phyloP scores from a whole-genome alignment of 2,113 vertebrate genomes.

The Mungos mungo region DNA sequence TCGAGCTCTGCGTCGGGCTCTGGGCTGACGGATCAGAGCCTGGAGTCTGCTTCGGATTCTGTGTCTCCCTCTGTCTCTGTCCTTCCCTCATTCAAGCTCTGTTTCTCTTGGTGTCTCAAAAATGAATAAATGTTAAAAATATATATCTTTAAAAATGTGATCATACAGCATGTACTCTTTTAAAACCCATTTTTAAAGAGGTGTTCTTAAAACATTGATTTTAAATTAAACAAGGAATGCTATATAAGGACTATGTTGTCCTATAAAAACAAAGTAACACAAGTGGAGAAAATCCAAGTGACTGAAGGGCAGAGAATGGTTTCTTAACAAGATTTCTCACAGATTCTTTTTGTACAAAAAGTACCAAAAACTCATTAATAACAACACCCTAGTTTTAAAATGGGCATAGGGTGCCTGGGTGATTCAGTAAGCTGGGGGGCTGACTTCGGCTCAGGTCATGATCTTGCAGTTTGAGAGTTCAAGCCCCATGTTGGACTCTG shows the following conservation, averaged over 20 bases:
- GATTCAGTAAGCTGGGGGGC: too few species aligned
- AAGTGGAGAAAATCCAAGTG: background rate
- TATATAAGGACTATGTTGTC: background rate
- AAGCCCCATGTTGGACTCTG: too few species aligned
- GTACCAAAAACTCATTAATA: background rate
- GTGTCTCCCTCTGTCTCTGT: too few species aligned
- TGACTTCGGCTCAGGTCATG: too few species aligned
- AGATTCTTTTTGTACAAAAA: background rate
- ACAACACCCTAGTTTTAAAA: background rate
- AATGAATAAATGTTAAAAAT: too few species aligned
- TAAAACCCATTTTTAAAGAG: background rate
- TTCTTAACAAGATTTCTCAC: background rate
- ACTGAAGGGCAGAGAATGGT: background rate
- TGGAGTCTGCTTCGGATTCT: too few species aligned
- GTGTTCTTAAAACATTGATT: background rate
- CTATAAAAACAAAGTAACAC: background rate
- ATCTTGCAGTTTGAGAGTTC: too few species aligned
- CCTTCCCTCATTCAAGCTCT: too few species aligned
- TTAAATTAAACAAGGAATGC: slow-evolving; percentile 19
- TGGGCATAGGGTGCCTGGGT: background rate
- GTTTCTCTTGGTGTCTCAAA: too few species aligned
- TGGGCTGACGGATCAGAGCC: too few species aligned
- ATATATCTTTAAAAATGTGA: background rate
- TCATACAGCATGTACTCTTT: background rate
- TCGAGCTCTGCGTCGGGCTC: too few species aligned